phyloP scores from a whole-genome alignment of 2,113 vertebrate genomes.

The Galbula dea region DNA sequence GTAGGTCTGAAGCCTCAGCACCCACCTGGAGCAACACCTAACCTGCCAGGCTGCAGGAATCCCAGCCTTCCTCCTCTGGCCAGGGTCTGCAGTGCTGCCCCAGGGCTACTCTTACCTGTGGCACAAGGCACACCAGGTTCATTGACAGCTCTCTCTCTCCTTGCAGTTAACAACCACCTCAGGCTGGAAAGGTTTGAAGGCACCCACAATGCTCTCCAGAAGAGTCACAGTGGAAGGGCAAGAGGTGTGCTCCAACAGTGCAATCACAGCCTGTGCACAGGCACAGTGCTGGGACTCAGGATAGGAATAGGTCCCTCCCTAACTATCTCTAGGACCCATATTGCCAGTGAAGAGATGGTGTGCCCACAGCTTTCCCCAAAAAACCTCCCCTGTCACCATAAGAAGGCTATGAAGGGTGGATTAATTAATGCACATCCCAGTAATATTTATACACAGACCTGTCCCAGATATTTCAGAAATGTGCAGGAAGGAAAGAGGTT shows the following conservation, averaged over 20 bases:
- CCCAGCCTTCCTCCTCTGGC: fast-evolving
- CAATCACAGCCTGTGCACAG: not conserved
- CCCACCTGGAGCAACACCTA: not conserved
- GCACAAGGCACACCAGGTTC: not conserved
- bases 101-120: not conserved
- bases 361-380: not conserved
- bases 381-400: not conserved
- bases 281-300: not conserved
- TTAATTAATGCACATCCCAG: not conserved
- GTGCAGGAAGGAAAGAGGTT: not conserved
- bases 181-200: not conserved
- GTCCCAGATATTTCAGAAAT: not conserved
- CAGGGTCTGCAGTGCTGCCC: not conserved
- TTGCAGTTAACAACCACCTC: not conserved
- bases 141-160: not conserved
- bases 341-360: not conserved
- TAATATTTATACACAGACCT: not conserved
- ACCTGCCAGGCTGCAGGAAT: not conserved
- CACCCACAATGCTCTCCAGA: not conserved
- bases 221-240: not conserved
- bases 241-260: not conserved
- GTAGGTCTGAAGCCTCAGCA: not conserved
- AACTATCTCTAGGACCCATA: not conserved
- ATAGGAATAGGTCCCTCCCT: not conserved
- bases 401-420: not conserved